Evolutionary conservation across 2,113 vertebrate species (phyloP), one percentile per base, ranked within the genome.

Genomic region (Planiliza haematocheilus): DNA sequence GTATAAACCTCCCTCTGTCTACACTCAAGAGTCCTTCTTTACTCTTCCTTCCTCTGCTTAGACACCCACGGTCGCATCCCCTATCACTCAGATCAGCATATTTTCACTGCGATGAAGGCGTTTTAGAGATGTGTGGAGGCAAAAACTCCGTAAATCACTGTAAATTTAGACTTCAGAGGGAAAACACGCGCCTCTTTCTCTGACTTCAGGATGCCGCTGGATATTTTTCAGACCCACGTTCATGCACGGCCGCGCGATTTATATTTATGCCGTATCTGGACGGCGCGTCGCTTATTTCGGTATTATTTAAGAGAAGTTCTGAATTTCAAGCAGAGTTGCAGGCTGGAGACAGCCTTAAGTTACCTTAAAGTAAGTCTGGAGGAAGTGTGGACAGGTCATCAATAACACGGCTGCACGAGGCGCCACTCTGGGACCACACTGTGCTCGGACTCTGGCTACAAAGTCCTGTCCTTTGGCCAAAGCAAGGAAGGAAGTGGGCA

Each of bases 1-100:
- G 65, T 42, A 58, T 17, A 76, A 66, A 65, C 50, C 64, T 57
- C 24, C 24, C 56, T 49, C 20, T 17, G 24, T 57, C 64, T 36
- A 2, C 52, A 46, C 38, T 45, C 38, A 8, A 55, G 50, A 56
- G 74, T 71, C 16, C 43, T 57, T 14, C 34, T 70, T 59, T 12
- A 51, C 56, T 58, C 53, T 34, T 34, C 37, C n/a, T 10, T 53
- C 7, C 2, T 13, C 21, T 6, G 6, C 34, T 79, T 18, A 24
- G 17, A 46, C 49, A 48, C 57, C 34, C 42, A 4, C 0, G 43
- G 45, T 65, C 50, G 20, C 73, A 48, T 48, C 14, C 12, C 10
- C 11, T 20, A 57, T 74, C n/a, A 24, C 24, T 30, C 34, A 45
- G 7, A 67, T 57, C 55, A 7, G 38, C 51, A 14, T 21, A 20